These are phyloP conservation scores for Steinernema carpocapsae DNA, from an alignment of 2,888 invertebrate species.

Conservation along the genomic window DNA sequence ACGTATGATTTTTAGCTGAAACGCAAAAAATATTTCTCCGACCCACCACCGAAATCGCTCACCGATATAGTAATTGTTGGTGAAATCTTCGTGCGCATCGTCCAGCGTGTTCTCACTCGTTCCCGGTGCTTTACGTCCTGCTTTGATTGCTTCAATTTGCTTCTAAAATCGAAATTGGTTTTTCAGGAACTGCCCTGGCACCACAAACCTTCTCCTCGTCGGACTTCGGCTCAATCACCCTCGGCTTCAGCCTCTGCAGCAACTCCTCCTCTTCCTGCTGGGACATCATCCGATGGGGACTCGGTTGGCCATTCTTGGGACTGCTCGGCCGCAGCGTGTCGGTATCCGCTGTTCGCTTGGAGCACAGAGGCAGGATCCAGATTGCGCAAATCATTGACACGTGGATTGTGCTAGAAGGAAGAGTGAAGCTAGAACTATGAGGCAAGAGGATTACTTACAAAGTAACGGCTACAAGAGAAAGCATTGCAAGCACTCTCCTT, in stretches of 20 bases:
- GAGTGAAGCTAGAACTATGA: not conserved
- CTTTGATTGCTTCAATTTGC: not conserved
- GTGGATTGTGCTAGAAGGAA: not conserved
- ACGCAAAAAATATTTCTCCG: not conserved
- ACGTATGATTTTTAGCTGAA: slow-evolving; percentile 14
- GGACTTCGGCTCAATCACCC: not conserved
- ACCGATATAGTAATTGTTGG: not conserved
- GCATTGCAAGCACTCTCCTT: too few species aligned
- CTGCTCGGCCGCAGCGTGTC: not conserved
- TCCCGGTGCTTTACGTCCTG: not conserved
- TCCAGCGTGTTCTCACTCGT: not conserved
- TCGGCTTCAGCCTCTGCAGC: not conserved
- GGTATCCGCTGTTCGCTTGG: not conserved
- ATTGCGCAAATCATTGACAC: not conserved
- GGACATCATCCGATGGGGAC: not conserved
- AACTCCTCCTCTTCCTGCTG: not conserved
- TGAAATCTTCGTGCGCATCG: slow-evolving; percentile 1
- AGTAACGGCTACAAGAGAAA: not conserved
- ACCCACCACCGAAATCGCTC: not conserved
- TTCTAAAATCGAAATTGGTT: not conserved
- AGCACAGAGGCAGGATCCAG: not conserved
- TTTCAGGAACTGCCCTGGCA: not conserved
- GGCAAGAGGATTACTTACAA: not conserved
- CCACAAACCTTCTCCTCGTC: not conserved
- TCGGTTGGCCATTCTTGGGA: not conserved